These are phyloP conservation scores for Dasysyrphus tricinctus DNA, from an alignment of 2,888 invertebrate species.

Conservation along the genomic window DNA sequence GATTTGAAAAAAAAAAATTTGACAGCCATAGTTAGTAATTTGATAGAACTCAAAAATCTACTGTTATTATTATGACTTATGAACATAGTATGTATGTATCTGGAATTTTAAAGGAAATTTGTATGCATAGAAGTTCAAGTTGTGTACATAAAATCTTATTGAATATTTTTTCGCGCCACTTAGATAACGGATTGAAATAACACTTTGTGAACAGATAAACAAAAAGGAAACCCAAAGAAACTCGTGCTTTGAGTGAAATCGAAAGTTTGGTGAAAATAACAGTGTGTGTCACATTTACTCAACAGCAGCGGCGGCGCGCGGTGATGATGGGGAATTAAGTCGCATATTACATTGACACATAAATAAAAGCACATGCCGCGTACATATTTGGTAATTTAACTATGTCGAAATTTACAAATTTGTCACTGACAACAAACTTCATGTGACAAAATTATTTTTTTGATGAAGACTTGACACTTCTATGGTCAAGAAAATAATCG, in stretches of 20 bases:
- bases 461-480: slow-evolving; percentile 37
- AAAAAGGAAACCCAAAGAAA: slow-evolving; percentile 5
- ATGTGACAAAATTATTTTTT: slow-evolving; percentile 23
- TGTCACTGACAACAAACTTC: slow-evolving; percentile 37
- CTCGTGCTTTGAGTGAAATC: slow-evolving; percentile 26
- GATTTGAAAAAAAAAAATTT: slow-evolving; percentile 15
- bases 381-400: slow-evolving; percentile 46
- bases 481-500: slow-evolving; percentile 41
- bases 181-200: slow-evolving; percentile 22
- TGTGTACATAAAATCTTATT: background rate
- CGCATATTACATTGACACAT: slow-evolving; percentile 1
- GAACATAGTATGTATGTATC: background rate
- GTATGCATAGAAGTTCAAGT: background rate
- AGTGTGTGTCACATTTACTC: background rate
- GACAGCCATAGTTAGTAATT: slow-evolving; percentile 1
- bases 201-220: background rate
- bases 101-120: background rate
- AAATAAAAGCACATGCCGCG: background rate
- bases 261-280: slow-evolving; percentile 29
- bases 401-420: slow-evolving; percentile 50
- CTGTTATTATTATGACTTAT: background rate
- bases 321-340: background rate
- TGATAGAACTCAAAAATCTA: background rate
- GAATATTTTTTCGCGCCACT: background rate
- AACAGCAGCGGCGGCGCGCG: background rate